A percentile compares a stretch with the other conserved stretches of the same genome.
Conservation (phyloP, 2,888 invertebrate species). For the Diogma glabrata region DNA sequence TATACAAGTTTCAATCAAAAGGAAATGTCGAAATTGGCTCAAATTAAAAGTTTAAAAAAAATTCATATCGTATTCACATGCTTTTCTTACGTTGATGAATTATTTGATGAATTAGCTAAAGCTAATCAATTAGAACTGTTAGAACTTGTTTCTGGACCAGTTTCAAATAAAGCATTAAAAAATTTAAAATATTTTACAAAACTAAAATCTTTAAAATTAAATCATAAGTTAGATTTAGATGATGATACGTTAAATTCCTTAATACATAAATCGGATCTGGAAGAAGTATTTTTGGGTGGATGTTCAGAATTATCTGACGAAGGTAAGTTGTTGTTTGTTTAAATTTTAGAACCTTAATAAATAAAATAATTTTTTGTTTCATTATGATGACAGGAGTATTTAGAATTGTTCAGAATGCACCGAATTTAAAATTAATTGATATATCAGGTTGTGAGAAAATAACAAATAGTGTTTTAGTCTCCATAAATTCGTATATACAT, state of each 20-base stretch:
- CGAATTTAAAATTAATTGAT: too few relatives aligned
- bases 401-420: too few relatives aligned
- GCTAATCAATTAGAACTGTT: neutral
- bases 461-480: too few relatives aligned
- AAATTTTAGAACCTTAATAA: too few relatives aligned
- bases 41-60: constrained; percentile 10
- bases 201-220: constrained; percentile 2
- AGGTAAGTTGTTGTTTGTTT: neutral
- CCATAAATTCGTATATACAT: too few relatives aligned
- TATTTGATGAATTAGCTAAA: constrained; percentile 5
- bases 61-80: neutral
- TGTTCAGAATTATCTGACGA: neutral
- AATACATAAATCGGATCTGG: neutral
- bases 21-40: neutral
- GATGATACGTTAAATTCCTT: neutral
- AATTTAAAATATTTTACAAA: neutral
- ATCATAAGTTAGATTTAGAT: neutral
- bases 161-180: neutral
- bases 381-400: too few relatives aligned
- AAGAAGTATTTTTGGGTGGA: neutral
- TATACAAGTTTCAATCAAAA: neutral
- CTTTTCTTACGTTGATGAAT: neutral
- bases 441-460: too few relatives aligned
- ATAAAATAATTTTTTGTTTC: too few relatives aligned
- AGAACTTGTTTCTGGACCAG: neutral